Evolutionary conservation across 92 coral and sea anemone species (phyloP).

Genomic region (Palythoa grandiflora): DNA sequence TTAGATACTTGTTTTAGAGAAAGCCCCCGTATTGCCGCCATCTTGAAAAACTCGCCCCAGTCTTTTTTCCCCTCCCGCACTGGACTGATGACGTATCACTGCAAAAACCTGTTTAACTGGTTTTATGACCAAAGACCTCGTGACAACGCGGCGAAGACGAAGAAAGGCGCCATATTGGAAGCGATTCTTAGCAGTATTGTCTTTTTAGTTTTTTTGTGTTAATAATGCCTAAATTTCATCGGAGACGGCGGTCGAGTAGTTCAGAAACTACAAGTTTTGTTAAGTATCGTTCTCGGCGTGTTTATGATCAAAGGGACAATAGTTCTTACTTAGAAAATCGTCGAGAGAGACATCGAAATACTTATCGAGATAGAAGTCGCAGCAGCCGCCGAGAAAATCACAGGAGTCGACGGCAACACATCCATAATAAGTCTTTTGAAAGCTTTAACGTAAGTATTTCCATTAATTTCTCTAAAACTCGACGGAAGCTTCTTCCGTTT

Average conservation of each 20-base stretch:
- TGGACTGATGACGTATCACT: background rate
- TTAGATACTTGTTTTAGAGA: slow-evolving; percentile 83
- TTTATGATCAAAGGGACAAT: slow-evolving; percentile 52
- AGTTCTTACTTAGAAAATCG: slow-evolving; percentile 54
- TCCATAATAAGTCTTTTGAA: slow-evolving; percentile 67
- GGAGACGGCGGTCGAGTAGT: slow-evolving; percentile 76
- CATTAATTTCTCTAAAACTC: background rate
- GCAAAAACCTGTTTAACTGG: slow-evolving; percentile 65
- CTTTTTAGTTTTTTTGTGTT: slow-evolving; percentile 22
- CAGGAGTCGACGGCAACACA: slow-evolving; percentile 70
- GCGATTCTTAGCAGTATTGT: background rate
- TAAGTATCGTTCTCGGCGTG: slow-evolving; percentile 72
- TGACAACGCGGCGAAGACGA: slow-evolving; percentile 14
- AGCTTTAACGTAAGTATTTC: slow-evolving; percentile 66
- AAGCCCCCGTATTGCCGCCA: slow-evolving; percentile 95
- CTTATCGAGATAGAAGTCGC: slow-evolving; percentile 75
- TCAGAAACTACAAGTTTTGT: slow-evolving; percentile 64
- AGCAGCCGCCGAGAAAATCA: slow-evolving; percentile 75
- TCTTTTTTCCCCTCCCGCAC: background rate
- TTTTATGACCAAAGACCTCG: slow-evolving; percentile 33
- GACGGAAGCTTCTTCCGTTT: slow-evolving; percentile 12
- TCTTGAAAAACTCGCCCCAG: slow-evolving; percentile 64
- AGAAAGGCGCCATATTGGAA: slow-evolving; percentile 57
- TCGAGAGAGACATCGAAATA: slow-evolving; percentile 55
- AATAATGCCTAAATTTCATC: slow-evolving; percentile 82